Evolutionary conservation across 37 sponge, comb jelly and placozoan genomes (phyloP), one percentile per base, ranked within the genome.

Genomic region (Eunapius fragilis): DNA sequence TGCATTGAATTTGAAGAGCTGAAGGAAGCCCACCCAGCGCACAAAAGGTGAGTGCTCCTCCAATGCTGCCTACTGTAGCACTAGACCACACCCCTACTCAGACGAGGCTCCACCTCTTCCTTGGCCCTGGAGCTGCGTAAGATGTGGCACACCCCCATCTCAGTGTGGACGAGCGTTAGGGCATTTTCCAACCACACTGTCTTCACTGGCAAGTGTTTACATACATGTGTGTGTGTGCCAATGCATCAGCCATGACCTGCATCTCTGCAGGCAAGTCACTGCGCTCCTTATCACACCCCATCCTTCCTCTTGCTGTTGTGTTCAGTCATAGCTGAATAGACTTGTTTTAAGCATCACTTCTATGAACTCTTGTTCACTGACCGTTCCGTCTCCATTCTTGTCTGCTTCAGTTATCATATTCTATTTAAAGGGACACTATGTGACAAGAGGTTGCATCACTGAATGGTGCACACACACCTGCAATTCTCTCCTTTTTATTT

Each of bases 321-420:
- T 58, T 58, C 58, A 58, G 58, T 19, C 58, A 58, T 58, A 87
- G 17, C 38, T 80, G 75, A 92, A 92, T 2, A 92, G 45, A 67
- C 80, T 75, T 2, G 93, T 92, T 45, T 71, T 84, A 45, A 74
- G 78, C 93, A 92, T 92, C 32, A 82, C 50, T 17, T 80, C 36
- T 47, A 92, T 33, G 50, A 92, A 92, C 34, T 92, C 93, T 28
- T 88, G 35, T 32, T 37, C 23, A 34, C 83, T 86, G 70, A 92
- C 82, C 31, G 35, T 48, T 25, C 85, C 92, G 77, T 88, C 90
- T 69, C 95, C 95, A 84, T 91, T 84, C 36, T 27, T 70, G 78
- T 95, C 90, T 30, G 95, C 95, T 72, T 91, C 90, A 23, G 71
- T 73, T 3, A 95, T 83, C 95, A 95, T 89, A 5, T 80, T 92